Conservation (phyloP, 2,888 invertebrate genomes). For the Nipponacmea schrenckii region DNA sequence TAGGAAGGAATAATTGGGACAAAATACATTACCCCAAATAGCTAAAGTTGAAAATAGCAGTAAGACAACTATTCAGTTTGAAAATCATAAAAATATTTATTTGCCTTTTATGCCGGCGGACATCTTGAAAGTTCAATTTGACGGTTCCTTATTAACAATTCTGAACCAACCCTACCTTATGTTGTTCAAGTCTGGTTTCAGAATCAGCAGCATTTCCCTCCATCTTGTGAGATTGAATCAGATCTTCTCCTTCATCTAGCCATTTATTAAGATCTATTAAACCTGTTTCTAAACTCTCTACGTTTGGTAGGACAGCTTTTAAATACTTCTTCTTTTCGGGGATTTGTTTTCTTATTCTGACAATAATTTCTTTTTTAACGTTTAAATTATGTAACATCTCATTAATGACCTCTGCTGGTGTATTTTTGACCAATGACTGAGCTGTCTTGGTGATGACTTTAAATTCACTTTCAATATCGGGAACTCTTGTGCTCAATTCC, state of each 20-base stretch:
- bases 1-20: no score
- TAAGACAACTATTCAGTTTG: background rate
- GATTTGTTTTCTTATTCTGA: conserved; percentile 74
- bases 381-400: conserved; percentile 84
- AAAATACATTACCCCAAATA: no score
- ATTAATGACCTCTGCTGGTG: conserved; percentile 90
- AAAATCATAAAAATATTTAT: no score
- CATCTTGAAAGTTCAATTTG: no score
- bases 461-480: conserved; percentile 87
- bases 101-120: no score
- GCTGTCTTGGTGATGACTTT: conserved; percentile 91
- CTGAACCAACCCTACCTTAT: conserved; percentile 72
- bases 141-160: no score
- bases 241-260: conserved; percentile 85
- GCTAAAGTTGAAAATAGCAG: no score
- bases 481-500: conserved; percentile 82
- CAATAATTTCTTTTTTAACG: conserved; percentile 60
- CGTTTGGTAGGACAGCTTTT: conserved; percentile 73
- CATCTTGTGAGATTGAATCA: conserved; percentile 75
- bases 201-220: conserved; percentile 79
- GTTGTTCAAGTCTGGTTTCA: conserved; percentile 80
- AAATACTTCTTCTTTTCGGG: conserved; percentile 79
- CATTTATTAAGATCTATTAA: conserved; percentile 86
- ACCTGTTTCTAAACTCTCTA: conserved; percentile 88
- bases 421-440: conserved; percentile 88